Conservation (phyloP, 37 sponge, comb jelly and placozoan genomes). For the Ephydatia muelleri region DNA sequence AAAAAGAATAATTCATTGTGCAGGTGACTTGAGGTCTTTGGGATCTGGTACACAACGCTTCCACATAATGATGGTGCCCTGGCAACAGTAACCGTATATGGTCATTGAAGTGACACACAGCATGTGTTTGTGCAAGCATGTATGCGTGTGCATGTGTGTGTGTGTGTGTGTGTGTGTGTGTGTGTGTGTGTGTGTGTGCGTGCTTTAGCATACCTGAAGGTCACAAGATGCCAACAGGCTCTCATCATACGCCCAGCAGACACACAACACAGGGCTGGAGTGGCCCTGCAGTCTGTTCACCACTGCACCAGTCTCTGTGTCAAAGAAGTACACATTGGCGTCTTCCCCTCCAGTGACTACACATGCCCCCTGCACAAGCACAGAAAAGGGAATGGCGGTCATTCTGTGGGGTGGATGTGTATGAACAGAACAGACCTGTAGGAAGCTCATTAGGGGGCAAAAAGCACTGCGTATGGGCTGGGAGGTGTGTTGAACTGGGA, state of each 20-base stretch:
- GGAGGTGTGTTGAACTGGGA: constrained; percentile 55
- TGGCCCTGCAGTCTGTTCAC: constrained; percentile 88
- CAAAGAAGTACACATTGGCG: constrained; percentile 82
- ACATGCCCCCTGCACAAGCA: constrained; percentile 52
- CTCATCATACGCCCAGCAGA: constrained; percentile 93
- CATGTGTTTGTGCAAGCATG: constrained; percentile 5
- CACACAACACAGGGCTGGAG: constrained; percentile 76
- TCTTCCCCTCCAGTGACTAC: constrained; percentile 90
- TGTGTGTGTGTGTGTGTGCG: constrained; percentile 32
- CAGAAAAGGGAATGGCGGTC: neutral
- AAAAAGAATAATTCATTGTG: neutral
- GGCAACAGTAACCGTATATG: neutral
- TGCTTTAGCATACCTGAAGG: neutral
- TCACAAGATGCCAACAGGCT: constrained; percentile 90
- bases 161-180: constrained; percentile 22
- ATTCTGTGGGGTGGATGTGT: neutral
- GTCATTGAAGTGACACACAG: constrained; percentile 15
- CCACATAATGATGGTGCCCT: constrained; percentile 84
- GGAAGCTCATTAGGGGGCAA: constrained; percentile 93
- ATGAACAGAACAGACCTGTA: constrained; percentile 37
- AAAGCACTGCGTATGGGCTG: constrained; percentile 77
- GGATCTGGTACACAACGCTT: constrained; percentile 40
- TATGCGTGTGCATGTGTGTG: constrained; percentile 33
- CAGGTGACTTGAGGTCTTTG: neutral
- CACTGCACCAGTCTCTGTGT: constrained; percentile 68